These are phyloP conservation scores for Falco cherrug DNA, from an alignment of 2,797 vertebrate species.

Conservation along the genomic window DNA sequence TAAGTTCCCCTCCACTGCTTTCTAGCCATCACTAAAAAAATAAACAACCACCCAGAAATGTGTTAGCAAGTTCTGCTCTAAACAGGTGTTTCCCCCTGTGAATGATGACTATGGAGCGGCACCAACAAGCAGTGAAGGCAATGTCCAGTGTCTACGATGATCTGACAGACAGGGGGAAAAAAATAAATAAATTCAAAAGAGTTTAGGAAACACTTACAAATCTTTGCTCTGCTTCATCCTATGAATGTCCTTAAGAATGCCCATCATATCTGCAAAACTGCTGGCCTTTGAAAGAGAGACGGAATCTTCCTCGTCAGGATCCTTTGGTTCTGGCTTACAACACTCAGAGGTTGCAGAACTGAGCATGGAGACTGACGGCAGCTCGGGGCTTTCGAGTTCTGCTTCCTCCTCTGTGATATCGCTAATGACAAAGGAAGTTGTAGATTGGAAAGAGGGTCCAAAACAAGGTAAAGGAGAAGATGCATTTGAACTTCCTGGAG, in stretches of 20 bases:
- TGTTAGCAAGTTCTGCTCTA: not conserved
- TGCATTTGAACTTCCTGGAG: conserved; percentile 93
- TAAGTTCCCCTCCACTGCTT: not conserved
- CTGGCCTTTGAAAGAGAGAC: conserved; percentile 97
- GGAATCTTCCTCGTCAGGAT: conserved; percentile 91
- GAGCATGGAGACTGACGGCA: conserved; percentile 86
- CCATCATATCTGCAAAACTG: conserved; percentile 98
- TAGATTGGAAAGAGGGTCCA: conserved; percentile 89
- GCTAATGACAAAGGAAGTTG: conserved; percentile 97
- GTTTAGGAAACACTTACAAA: conserved; percentile 78
- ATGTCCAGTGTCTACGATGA: rapidly evolving
- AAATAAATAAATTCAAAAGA: not conserved
- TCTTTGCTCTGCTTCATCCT: conserved; percentile 98
- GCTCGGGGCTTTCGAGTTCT: conserved; percentile 90
- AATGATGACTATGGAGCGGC: not conserved
- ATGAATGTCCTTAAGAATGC: conserved; percentile 97
- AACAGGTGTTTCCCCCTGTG: not conserved
- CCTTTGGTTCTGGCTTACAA: conserved; percentile 79
- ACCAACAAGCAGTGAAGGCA: not conserved
- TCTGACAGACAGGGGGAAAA: not conserved
- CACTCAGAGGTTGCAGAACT: conserved; percentile 90
- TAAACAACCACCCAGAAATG: not conserved
- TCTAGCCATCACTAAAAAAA: not conserved
- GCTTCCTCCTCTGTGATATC: conserved; percentile 95
- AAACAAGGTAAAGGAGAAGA: conserved; percentile 93